phyloP scores from a whole-genome alignment of 2,113 vertebrate genomes.

The Ifrita kowaldi region DNA sequence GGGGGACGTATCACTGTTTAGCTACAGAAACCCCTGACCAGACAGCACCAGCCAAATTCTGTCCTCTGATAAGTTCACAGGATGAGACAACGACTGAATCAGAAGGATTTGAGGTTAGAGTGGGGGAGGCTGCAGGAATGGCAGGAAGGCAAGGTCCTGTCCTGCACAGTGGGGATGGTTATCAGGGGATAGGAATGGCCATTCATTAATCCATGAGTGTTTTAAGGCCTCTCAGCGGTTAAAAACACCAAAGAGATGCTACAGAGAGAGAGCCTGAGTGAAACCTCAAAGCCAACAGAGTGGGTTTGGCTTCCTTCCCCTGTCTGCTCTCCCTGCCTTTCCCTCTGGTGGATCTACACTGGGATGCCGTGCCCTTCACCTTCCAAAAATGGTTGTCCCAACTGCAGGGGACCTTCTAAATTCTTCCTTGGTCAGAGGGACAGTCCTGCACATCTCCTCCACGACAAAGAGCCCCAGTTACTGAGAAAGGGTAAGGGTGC shows the following conservation, averaged over 20 bases:
- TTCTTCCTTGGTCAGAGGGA: neutral
- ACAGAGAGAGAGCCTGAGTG: neutral
- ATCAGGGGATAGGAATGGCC: neutral
- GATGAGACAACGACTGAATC: accelerated
- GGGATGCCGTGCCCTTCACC: neutral
- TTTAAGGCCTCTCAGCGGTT: neutral
- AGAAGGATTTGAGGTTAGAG: neutral
- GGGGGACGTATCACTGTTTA: accelerated
- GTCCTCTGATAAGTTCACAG: neutral
- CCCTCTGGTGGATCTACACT: neutral
- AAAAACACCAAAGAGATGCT: neutral
- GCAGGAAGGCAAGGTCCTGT: neutral
- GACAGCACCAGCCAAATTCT: neutral
- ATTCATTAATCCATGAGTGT: neutral
- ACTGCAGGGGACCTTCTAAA: neutral
- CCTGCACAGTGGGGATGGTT: neutral
- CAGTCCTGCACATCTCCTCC: neutral
- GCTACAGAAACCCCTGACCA: neutral
- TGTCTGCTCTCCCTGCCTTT: neutral
- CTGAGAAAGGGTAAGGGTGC: neutral
- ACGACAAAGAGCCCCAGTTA: neutral
- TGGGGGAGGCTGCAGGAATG: neutral
- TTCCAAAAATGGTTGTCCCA: neutral
- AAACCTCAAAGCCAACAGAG: neutral
- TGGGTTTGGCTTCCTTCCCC: neutral